These are phyloP conservation scores for Drosophila orosa DNA, from an alignment of 1,140 invertebrate genomes.

Conservation along the genomic window DNA sequence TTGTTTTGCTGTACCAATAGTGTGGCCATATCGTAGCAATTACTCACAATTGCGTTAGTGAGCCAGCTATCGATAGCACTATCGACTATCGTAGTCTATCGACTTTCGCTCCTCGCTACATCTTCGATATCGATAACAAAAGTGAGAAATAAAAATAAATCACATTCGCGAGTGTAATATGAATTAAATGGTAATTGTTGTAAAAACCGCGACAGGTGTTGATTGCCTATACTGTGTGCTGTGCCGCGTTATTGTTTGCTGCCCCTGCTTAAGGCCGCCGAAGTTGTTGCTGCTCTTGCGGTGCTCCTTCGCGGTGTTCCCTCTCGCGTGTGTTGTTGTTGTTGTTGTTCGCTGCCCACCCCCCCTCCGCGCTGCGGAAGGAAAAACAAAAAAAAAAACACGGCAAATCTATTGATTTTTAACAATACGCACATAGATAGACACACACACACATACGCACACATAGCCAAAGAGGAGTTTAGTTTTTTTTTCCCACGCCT, in stretches of 20 bases:
- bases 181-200: conserved; percentile 47
- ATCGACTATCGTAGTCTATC: neutral
- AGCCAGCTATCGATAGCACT: neutral
- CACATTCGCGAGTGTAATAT: conserved; percentile 33
- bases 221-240: neutral
- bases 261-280: neutral
- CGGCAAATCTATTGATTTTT: conserved; percentile 75
- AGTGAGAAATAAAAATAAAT: conserved; percentile 9
- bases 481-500: conserved; percentile 29
- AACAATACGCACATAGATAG: conserved; percentile 62
- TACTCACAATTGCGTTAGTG: neutral
- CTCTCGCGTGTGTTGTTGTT: conserved; percentile 19
- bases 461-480: conserved; percentile 16
- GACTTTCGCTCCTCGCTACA: neutral
- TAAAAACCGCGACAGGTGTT: conserved; percentile 39
- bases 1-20: no score
- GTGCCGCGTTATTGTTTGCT: neutral
- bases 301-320: neutral
- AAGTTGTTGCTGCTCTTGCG: neutral
- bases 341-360: conserved; percentile 17
- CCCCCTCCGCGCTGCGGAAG: conserved; percentile 7
- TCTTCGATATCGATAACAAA: conserved; percentile 3
- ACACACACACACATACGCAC: conserved; percentile 23
- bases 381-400: conserved; percentile 49
- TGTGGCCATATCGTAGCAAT: neutral